phyloP scores from a whole-genome alignment of 64 coral and sea anemone species.

The Stylophora pistillata region DNA sequence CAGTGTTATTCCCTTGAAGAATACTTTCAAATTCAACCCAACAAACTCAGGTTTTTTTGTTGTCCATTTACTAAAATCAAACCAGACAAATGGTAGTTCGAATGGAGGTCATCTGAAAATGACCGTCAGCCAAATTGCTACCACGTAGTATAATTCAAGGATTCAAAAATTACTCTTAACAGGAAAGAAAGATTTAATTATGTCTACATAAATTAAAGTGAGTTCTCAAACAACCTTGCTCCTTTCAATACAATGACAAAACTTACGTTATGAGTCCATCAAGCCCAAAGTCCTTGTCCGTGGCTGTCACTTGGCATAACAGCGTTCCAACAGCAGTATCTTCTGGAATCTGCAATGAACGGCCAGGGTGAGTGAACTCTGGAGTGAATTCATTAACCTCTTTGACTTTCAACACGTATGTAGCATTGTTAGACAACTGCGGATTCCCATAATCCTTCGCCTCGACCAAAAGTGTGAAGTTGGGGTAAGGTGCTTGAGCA shows the following conservation, averaged over 20 bases:
- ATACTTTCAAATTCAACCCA: too few relatives aligned
- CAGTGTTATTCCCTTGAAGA: too few relatives aligned
- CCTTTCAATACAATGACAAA: not conserved
- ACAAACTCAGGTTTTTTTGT: too few relatives aligned
- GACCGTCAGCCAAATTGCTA: too few relatives aligned
- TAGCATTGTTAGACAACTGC: constrained; percentile 45
- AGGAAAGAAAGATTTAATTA: too few relatives aligned
- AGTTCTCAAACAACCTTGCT: too few relatives aligned
- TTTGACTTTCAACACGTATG: constrained; percentile 23
- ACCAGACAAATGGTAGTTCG: too few relatives aligned
- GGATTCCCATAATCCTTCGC: constrained; percentile 67
- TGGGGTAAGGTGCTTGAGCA: constrained; percentile 24
- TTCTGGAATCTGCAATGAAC: constrained; percentile 16
- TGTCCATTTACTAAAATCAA: too few relatives aligned
- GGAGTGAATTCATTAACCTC: constrained; percentile 66
- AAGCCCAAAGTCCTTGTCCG: constrained; percentile 61
- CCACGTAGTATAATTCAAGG: too few relatives aligned
- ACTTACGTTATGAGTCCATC: constrained; percentile 55
- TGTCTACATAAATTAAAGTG: not conserved
- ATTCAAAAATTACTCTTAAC: not conserved
- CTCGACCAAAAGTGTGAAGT: constrained; percentile 35
- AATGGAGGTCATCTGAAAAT: too few relatives aligned
- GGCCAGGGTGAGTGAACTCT: constrained; percentile 18
- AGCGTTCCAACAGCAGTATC: constrained; percentile 29
- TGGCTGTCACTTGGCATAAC: constrained; percentile 37